phyloP scores from a whole-genome alignment of 1,140 invertebrate species.

The Palaemon carinicauda region DNA sequence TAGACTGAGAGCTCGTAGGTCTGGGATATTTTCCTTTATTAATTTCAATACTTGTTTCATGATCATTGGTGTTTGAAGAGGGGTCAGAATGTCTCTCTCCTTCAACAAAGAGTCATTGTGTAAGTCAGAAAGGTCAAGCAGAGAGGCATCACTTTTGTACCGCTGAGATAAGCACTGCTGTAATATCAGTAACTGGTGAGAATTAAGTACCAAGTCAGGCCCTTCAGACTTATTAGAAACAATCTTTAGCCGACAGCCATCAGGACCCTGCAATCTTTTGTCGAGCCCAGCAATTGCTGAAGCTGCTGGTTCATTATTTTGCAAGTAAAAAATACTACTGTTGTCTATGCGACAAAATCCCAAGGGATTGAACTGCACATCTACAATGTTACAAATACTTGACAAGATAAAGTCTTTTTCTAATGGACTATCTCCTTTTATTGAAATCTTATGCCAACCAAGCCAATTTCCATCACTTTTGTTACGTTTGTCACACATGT shows the following conservation, averaged over 20 bases:
- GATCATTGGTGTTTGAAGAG: neutral
- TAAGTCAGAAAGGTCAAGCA: conserved; percentile 36
- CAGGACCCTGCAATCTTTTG: conserved; percentile 33
- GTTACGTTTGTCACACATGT: too few species aligned
- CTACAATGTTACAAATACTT: conserved; percentile 33
- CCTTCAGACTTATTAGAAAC: neutral
- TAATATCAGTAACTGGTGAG: conserved; percentile 35
- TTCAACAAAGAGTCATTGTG: conserved; percentile 29
- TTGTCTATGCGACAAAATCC: conserved; percentile 37
- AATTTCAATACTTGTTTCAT: conserved; percentile 40
- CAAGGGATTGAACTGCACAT: conserved; percentile 31
- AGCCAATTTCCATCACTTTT: too few species aligned
- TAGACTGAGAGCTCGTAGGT: conserved; percentile 32
- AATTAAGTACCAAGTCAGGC: conserved; percentile 32
- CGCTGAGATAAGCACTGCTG: neutral
- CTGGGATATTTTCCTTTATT: conserved; percentile 41
- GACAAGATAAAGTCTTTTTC: conserved; percentile 32
- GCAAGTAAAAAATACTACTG: conserved; percentile 33
- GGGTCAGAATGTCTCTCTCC: conserved; percentile 37
- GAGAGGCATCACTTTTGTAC: neutral
- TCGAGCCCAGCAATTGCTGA: conserved; percentile 16
- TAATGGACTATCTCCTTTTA: neutral
- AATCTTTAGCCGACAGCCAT: conserved; percentile 41
- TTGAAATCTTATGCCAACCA: conserved; percentile 25
- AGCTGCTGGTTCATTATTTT: conserved; percentile 36